Evolutionary conservation across 2,888 invertebrate genomes (phyloP), one percentile per base, ranked within the genome.

Genomic region (Drosophila meridionalis): DNA sequence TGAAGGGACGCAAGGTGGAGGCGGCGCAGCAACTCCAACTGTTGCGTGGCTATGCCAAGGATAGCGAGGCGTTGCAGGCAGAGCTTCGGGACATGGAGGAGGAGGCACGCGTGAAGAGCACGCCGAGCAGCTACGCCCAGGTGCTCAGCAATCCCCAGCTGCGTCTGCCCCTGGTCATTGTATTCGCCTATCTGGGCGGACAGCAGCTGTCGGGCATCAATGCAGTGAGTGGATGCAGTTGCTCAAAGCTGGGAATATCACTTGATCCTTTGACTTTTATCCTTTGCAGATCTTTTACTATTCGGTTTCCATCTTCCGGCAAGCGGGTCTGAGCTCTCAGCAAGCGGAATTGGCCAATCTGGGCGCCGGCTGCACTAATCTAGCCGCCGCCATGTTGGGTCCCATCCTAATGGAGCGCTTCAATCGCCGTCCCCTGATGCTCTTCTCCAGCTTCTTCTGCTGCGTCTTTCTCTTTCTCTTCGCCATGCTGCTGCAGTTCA

Each of bases 201-300:
- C 98, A 98, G 93, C 98, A 98, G 93, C 94, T 98, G 69, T 96
- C 96, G 78, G 98, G 98, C 56, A 97, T 98, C 71, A 98, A 98
- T 93, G 97, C 97, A 74, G 97, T 97, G 7, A 36, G 92, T 94
- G 28, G 34, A 1, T 36, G 6, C n/a, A 55, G 8, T 4, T 59
- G 2, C 5, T 26, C 20, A 1, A 20, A 20, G 20, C 20, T 20
- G 20, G 20, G 20, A 20, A 20, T 20, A 20, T 20, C 20, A 20
- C 0, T 20, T 8, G n/a, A 7, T 32, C 14, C 1, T 4, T 14
- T n/a, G n/a, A 28, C 8, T 5, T 20, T 20, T 1, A 28, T 40
- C 4, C 38, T 7, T 28, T 40, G 1, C 69, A 93, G 93, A 92
- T 93, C 14, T 98, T 98, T 93, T 97, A 96, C 93, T 98, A 98